Percentiles rank a stretch among this genome's conserved stretches.
Evolutionary conservation across 2,888 invertebrate species (phyloP).

Genomic region (Coelogynopora nodosa): DNA sequence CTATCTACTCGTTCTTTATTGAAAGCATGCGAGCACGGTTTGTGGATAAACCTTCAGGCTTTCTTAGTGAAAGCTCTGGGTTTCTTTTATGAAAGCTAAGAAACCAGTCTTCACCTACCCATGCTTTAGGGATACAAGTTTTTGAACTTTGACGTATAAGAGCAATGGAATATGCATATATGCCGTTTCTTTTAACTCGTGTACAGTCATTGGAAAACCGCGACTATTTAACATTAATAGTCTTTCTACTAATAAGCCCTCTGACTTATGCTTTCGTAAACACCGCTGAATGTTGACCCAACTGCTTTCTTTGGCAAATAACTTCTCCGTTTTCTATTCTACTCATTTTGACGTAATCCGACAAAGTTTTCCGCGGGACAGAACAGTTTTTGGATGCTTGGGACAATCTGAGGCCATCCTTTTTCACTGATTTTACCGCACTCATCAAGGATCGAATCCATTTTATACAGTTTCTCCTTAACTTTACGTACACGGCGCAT

Average conservation of each 20-base stretch:
- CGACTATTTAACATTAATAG: neutral
- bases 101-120: neutral
- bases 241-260: neutral
- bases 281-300: too few species aligned
- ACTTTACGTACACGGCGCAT: neutral
- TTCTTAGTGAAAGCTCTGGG: neutral
- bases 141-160: neutral
- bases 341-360: neutral
- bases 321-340: neutral
- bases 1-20: neutral
- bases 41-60: neutral
- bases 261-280: too few species aligned
- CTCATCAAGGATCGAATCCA: neutral
- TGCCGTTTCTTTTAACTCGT: neutral
- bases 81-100: neutral
- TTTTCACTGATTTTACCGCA: neutral
- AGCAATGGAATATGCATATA: neutral
- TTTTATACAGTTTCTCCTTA: neutral
- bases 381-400: neutral
- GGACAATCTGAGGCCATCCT: neutral
- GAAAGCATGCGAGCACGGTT: neutral
- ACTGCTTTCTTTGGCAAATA: neutral
- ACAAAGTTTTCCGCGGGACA: neutral
- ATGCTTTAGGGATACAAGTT: neutral
- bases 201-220: neutral